Evolutionary conservation across 2,113 vertebrate genomes (phyloP).

Genomic region (Sarotherodon lohbergeri): DNA sequence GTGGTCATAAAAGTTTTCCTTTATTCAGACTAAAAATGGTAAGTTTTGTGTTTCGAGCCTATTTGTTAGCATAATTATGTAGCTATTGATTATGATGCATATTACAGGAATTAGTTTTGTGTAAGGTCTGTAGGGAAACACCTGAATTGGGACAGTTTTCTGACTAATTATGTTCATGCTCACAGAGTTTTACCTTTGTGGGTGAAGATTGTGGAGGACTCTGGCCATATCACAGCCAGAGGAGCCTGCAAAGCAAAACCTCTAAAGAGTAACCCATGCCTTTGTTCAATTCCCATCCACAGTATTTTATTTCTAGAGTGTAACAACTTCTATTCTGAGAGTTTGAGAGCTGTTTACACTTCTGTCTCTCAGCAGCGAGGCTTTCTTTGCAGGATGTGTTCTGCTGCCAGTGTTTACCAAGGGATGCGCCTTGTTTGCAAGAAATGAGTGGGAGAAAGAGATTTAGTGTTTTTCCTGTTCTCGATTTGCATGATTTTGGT

Average conservation of each 20-base stretch:
- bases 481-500: constrained; percentile 27
- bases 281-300: not conserved
- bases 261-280: not conserved
- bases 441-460: not conserved
- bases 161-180: not conserved
- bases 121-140: not conserved
- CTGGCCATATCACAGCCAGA: not conserved
- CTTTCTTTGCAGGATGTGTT: not conserved
- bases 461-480: constrained; percentile 13
- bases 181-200: not conserved
- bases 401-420: constrained; percentile 24
- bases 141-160: not conserved
- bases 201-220: not conserved
- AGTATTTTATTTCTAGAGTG: not conserved
- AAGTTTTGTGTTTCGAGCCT: not conserved
- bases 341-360: constrained; percentile 15
- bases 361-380: not conserved
- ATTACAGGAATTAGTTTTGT: not conserved
- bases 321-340: not conserved
- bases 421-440: constrained; percentile 6
- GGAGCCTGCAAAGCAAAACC: not conserved
- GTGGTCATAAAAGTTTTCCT: not conserved
- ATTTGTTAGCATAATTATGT: not conserved
- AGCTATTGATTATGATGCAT: not conserved
- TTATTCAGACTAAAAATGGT: not conserved